These are phyloP conservation scores for Microcebus tavaratra DNA, from an alignment of 2,113 vertebrate species.

Conservation along the genomic window DNA sequence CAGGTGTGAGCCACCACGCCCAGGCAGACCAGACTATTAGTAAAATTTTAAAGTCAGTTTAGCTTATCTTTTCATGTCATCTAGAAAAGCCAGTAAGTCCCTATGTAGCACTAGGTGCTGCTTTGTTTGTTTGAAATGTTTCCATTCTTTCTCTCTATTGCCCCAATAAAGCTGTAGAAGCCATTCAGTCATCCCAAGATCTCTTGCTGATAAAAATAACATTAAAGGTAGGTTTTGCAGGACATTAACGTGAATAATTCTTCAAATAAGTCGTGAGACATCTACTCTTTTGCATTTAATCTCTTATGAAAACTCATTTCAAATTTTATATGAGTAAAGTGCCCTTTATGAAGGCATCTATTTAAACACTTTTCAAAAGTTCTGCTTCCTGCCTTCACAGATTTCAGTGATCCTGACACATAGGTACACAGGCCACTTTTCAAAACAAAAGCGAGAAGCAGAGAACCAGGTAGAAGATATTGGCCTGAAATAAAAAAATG, in stretches of 20 bases:
- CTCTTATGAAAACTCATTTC: not conserved
- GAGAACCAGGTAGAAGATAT: not conserved
- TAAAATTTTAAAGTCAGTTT: not conserved
- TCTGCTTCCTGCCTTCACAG: not conserved
- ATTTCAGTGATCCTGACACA: not conserved
- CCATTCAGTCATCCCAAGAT: not conserved
- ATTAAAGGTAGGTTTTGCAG: not conserved
- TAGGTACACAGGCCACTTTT: not conserved
- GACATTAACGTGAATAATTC: not conserved
- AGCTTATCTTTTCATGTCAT: not conserved
- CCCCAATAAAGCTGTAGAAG: not conserved
- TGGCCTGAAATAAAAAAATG: not conserved
- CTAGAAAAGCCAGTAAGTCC: too few species aligned
- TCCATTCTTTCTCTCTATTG: not conserved
- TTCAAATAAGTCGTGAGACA: not conserved
- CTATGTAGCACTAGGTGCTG: accelerated
- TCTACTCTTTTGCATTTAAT: not conserved
- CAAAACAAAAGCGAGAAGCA: not conserved
- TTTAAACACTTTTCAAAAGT: not conserved
- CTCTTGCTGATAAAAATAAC: not conserved
- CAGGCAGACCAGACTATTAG: not conserved
- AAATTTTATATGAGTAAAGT: not conserved
- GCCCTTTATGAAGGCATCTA: not conserved
- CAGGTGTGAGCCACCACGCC: too few species aligned
- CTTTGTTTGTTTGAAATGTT: not conserved